Conservation (phyloP, 2,888 invertebrate genomes). For the Cyrtodaria siliqua region DNA sequence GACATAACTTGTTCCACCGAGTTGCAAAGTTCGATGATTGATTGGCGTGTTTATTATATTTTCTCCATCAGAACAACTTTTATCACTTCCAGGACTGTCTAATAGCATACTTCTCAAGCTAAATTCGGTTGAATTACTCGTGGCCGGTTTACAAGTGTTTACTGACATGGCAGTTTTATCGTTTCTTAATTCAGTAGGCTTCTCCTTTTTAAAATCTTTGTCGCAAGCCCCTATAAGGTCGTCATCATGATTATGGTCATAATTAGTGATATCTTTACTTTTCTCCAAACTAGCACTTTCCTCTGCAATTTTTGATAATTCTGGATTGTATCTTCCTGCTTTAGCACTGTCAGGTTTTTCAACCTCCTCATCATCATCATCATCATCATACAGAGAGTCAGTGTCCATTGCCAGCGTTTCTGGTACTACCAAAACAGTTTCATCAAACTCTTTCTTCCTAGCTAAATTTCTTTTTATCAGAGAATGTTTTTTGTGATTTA, state of each 20-base stretch:
- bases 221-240: too few species aligned
- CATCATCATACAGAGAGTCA: constrained; percentile 25
- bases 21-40: constrained; percentile 8
- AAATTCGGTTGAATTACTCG: background rate
- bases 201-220: too few species aligned
- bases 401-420: constrained; percentile 54
- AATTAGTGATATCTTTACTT: background rate
- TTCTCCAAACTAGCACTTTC: constrained; percentile 1
- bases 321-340: background rate
- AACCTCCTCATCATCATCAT: constrained; percentile 16
- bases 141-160: too few species aligned
- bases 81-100: constrained; percentile 35
- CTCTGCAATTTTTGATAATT: constrained; percentile 17
- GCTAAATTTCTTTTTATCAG: background rate
- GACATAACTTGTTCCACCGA: constrained; percentile 3
- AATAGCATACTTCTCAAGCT: constrained; percentile 54
- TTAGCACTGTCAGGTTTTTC: background rate
- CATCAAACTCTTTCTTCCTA: constrained; percentile 4
- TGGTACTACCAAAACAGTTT: constrained; percentile 40
- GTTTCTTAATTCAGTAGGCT: too few species aligned
- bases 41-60: background rate
- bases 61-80: background rate
- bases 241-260: background rate
- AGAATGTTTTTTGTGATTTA: background rate
- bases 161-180: too few species aligned